Percentiles rank a stretch among this genome's conserved stretches.
These are phyloP conservation scores for Scrobipalpa costella DNA, from an alignment of 2,888 invertebrate species.

Conservation along the genomic window DNA sequence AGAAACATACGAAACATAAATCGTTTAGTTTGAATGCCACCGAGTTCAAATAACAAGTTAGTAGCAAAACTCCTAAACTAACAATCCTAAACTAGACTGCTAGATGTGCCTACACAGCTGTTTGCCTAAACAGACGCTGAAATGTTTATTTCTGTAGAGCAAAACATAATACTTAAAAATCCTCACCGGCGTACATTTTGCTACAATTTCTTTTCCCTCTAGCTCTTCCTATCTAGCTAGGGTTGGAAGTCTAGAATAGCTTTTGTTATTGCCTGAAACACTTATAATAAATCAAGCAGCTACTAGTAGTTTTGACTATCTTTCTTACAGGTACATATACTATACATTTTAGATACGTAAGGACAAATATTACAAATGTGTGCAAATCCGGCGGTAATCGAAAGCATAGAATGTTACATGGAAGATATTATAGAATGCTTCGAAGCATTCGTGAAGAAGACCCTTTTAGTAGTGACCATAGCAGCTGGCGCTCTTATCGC, in stretches of 20 bases:
- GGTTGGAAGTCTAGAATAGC: no score
- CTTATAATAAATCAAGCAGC: no score
- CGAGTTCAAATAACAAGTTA: background rate
- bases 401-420: constrained; percentile 54
- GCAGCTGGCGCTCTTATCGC: background rate
- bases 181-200: no score
- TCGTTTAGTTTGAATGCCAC: background rate
- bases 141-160: no score
- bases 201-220: no score
- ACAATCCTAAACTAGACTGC: background rate
- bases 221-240: no score
- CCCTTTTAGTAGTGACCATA: constrained; percentile 42
- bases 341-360: constrained; percentile 55
- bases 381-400: constrained; percentile 41
- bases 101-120: no score
- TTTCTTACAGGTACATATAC: constrained; percentile 64
- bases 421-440: constrained; percentile 56
- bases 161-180: no score
- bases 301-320: no score
- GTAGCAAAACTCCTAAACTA: background rate
- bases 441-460: constrained; percentile 58
- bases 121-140: no score
- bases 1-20: background rate
- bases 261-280: no score
- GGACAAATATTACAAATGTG: constrained; percentile 48